phyloP scores from a whole-genome alignment of 2,888 invertebrate genomes.

The Eupithecia abbreviata region DNA sequence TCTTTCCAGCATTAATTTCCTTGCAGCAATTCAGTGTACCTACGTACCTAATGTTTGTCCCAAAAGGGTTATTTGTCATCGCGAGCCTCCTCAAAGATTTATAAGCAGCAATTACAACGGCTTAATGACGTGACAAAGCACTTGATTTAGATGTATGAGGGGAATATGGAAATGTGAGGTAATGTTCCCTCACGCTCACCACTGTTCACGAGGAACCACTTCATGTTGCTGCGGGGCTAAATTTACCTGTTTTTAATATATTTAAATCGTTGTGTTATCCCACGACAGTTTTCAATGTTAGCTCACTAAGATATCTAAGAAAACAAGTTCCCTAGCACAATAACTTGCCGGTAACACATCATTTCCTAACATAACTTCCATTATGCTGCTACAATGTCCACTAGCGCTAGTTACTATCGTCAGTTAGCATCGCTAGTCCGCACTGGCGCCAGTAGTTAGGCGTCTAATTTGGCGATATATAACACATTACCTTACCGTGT shows the following conservation, averaged over 20 bases:
- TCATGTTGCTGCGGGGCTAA: neutral
- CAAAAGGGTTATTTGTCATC: slow-evolving; percentile 5
- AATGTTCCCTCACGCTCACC: neutral
- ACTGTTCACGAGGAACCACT: neutral
- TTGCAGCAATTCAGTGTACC: neutral
- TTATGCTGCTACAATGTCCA: slow-evolving; percentile 18
- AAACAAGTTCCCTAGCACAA: neutral
- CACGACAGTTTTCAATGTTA: neutral
- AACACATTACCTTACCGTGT: slow-evolving; percentile 69
- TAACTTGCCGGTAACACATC: neutral
- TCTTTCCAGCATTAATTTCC: neutral
- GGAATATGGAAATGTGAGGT: slow-evolving; percentile 4
- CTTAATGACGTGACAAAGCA: slow-evolving; percentile 39
- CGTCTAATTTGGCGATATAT: slow-evolving; percentile 75
- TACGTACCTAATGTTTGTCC: neutral
- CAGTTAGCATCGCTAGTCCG: slow-evolving; percentile 9
- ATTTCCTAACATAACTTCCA: slow-evolving; percentile 19
- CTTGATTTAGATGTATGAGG: slow-evolving; percentile 36
- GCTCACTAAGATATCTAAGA: neutral
- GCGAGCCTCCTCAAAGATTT: slow-evolving; percentile 37
- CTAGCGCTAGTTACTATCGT: slow-evolving; percentile 19
- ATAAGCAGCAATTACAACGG: slow-evolving; percentile 41
- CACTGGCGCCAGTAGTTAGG: slow-evolving; percentile 52
- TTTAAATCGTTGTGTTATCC: neutral
- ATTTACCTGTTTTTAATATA: neutral